Base-by-base conservation (phyloP, 2,113 vertebrate genomes). In the Apteryx mantelli region DNA sequence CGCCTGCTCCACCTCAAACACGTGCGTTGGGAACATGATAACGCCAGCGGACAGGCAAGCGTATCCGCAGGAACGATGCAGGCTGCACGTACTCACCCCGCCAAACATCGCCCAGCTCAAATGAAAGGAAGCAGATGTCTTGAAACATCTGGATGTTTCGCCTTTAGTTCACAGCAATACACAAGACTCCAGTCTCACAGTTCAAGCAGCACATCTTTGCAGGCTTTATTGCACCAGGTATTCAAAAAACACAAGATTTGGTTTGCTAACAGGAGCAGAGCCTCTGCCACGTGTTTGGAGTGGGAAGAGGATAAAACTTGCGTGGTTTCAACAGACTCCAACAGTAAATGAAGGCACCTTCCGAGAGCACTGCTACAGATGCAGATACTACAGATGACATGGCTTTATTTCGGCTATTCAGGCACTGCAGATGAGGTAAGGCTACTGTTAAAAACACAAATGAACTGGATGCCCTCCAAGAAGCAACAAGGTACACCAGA, bases 161-260 rank as follows among this genome's bases (percentile, higher is more conserved):
- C 81, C 81, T 95, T 93, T 89, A 93, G 93, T 77, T 85, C 79
- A 48, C 70, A 92, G 87, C 88, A 22, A 0, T 64, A 55, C 89
- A 79, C 82, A 96, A 91, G 92, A 85, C 50, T 91, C 83, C 66
- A 34, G 70, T 85, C 7, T 8, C 63, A 46, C 81, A 82, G 83
- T 91, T 94, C 94, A 88, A 95, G 88, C 89, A 80, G 91, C 85
- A 91, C 91, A 64, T 89, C 90, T 97, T 75, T 92, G 90, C 78
- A 84, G 92, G 88, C 75, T 96, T 97, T 96, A 97, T 94, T 96
- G 95, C 94, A 95, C 92, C 82, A 58, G 84, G 88, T 88, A 89
- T 66, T 80, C 60, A 66, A 94, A 91, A 89, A 77, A 38, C 36
- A 86, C 24, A 90, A 76, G 70, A 81, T 95, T 93, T 95, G 87